Evolutionary conservation across 2,888 invertebrate species (phyloP).

Genomic region (Geotrupes spiniger): DNA sequence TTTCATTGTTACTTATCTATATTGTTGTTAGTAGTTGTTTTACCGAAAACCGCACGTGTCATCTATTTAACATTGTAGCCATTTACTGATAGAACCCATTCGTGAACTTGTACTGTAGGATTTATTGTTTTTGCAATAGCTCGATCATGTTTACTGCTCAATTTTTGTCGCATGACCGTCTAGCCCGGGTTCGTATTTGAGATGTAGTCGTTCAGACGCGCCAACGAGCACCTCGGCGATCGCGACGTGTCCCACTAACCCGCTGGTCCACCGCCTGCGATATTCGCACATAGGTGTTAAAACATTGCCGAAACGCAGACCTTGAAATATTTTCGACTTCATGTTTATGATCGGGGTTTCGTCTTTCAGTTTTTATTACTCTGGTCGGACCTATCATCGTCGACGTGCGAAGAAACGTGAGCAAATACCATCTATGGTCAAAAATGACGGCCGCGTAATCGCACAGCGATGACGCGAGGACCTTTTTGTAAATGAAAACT

Average conservation of each 20-base stretch:
- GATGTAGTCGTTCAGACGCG: conserved; percentile 2
- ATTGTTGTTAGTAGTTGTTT: too few relatives aligned
- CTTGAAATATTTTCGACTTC: conserved; percentile 6
- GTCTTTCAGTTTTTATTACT: not conserved
- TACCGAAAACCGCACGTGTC: too few relatives aligned
- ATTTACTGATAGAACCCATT: too few relatives aligned
- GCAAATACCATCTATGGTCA: too few relatives aligned
- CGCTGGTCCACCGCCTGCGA: not conserved
- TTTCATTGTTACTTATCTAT: too few relatives aligned
- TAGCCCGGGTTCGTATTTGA: conserved; percentile 7
- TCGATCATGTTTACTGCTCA: conserved; percentile 7
- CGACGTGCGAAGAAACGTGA: too few relatives aligned
- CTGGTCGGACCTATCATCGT: too few relatives aligned
- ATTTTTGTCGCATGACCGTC: conserved; percentile 9
- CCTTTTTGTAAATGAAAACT: too few relatives aligned
- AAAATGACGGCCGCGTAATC: too few relatives aligned
- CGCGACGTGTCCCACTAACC: not conserved
- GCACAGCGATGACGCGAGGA: too few relatives aligned
- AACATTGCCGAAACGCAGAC: conserved; percentile 8
- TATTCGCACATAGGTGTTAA: conserved; percentile 14
- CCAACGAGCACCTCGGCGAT: not conserved
- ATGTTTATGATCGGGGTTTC: conserved; percentile 6
- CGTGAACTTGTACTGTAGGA: too few relatives aligned
- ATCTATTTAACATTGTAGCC: too few relatives aligned
- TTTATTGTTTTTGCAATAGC: conserved; percentile 2